phyloP scores from a whole-genome alignment of 2,888 invertebrate genomes.

The Drosophila mettleri region DNA sequence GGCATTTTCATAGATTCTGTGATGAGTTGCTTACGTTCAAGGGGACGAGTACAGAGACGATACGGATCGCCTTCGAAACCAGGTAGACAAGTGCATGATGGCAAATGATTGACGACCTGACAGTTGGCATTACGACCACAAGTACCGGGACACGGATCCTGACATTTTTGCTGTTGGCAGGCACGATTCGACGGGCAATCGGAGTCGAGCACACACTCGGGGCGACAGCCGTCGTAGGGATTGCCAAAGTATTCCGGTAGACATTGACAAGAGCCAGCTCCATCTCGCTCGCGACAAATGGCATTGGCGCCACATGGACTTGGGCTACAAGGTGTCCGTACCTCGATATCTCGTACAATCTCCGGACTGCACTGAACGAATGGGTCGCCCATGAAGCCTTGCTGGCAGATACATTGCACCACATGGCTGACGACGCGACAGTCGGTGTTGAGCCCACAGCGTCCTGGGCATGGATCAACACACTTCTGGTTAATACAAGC shows the following conservation, averaged over 20 bases:
- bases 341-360: slow-evolving; percentile 83
- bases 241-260: slow-evolving; percentile 90
- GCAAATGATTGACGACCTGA: slow-evolving; percentile 90
- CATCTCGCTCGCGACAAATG: slow-evolving; percentile 88
- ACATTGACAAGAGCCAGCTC: slow-evolving; percentile 90
- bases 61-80: slow-evolving; percentile 92
- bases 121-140: slow-evolving; percentile 91
- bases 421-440: slow-evolving; percentile 92
- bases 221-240: slow-evolving; percentile 91
- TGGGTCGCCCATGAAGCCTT: slow-evolving; percentile 91
- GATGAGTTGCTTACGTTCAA: slow-evolving; percentile 86
- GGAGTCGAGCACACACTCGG: slow-evolving; percentile 90
- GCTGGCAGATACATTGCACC: slow-evolving; percentile 89
- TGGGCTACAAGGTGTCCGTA: slow-evolving; percentile 87
- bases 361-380: slow-evolving; percentile 88
- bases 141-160: slow-evolving; percentile 92
- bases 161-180: slow-evolving; percentile 90
- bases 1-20: neutral
- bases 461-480: slow-evolving; percentile 89
- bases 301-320: slow-evolving; percentile 90
- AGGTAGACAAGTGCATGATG: slow-evolving; percentile 89
- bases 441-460: slow-evolving; percentile 90
- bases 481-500: slow-evolving; percentile 93
- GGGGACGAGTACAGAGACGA: slow-evolving; percentile 86
- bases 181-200: slow-evolving; percentile 90